Conservation (phyloP, 2,113 vertebrate species). For the Pteronura brasiliensis region DNA sequence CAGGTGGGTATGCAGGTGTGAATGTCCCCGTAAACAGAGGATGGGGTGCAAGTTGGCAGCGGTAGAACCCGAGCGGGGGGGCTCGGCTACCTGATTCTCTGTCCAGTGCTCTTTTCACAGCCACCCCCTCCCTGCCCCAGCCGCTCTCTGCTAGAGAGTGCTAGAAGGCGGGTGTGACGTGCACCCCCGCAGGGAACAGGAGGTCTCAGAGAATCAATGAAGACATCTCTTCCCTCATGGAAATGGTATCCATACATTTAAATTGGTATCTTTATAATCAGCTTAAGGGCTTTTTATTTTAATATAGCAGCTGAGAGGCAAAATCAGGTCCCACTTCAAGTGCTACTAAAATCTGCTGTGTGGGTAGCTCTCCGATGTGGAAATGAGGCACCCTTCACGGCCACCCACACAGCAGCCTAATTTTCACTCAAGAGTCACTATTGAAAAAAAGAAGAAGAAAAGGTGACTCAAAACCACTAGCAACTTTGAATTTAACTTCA, state of each 20-base stretch:
- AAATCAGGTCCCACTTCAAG: conserved; percentile 68
- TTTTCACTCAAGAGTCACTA: conserved; percentile 66
- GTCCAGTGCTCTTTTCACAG: background rate
- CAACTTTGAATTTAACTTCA: conserved; percentile 64
- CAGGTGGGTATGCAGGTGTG: background rate
- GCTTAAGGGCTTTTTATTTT: conserved; percentile 66
- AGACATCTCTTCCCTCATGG: background rate
- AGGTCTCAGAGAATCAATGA: background rate
- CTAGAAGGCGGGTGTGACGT: background rate
- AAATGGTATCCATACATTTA: conserved; percentile 20
- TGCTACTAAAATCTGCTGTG: conserved; percentile 68
- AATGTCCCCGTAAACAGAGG: background rate
- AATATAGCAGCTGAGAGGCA: conserved; percentile 69
- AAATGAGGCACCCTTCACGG: conserved; percentile 65
- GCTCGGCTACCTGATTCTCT: background rate
- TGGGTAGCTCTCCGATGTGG: conserved; percentile 56
- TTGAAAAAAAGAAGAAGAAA: conserved; percentile 33
- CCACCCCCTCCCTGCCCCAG: background rate
- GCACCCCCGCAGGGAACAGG: background rate
- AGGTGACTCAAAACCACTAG: conserved; percentile 66
- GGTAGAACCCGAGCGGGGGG: rapidly evolving
- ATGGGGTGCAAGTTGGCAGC: background rate
- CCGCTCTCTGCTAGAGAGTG: background rate
- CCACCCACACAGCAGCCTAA: conserved; percentile 60
- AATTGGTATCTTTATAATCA: conserved; percentile 14